Conservation (phyloP, 2,113 vertebrate species). For the Corythornis vintsioides region DNA sequence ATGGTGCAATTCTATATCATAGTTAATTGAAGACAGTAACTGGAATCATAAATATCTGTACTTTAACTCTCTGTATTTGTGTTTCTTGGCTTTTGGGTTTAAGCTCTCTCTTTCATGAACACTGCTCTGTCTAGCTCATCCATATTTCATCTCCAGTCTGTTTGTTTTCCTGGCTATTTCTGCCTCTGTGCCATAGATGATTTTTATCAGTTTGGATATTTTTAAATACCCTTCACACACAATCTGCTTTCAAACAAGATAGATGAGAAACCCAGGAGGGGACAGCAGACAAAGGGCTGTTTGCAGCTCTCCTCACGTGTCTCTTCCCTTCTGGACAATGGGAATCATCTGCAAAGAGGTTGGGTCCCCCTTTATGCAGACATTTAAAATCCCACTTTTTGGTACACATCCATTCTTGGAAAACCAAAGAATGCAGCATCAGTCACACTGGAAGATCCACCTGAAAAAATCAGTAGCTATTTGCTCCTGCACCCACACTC, state of each 20-base stretch:
- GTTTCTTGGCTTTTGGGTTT: slow-evolving; percentile 29
- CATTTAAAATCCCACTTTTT: neutral
- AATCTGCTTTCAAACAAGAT: slow-evolving; percentile 48
- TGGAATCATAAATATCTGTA: slow-evolving; percentile 33
- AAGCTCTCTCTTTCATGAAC: slow-evolving; percentile 34
- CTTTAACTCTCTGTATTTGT: slow-evolving; percentile 46
- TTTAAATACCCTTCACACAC: slow-evolving; percentile 51
- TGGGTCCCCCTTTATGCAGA: neutral
- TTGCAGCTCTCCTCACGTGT: neutral
- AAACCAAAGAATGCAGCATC: neutral
- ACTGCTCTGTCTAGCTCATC: slow-evolving; percentile 27
- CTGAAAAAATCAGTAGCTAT: neutral
- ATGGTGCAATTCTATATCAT: neutral
- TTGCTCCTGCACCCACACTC: neutral
- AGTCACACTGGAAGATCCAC: neutral
- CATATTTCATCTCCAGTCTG: slow-evolving; percentile 54
- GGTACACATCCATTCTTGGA: neutral
- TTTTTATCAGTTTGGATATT: slow-evolving; percentile 54
- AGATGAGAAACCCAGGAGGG: neutral
- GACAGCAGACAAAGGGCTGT: neutral
- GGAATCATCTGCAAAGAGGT: neutral
- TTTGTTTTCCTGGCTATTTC: slow-evolving; percentile 47
- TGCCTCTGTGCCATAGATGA: slow-evolving; percentile 40
- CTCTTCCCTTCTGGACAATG: neutral
- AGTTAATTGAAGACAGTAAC: slow-evolving; percentile 50